Evolutionary conservation across 2,113 vertebrate species (phyloP).

Genomic region (Ceyx cyanopectus): DNA sequence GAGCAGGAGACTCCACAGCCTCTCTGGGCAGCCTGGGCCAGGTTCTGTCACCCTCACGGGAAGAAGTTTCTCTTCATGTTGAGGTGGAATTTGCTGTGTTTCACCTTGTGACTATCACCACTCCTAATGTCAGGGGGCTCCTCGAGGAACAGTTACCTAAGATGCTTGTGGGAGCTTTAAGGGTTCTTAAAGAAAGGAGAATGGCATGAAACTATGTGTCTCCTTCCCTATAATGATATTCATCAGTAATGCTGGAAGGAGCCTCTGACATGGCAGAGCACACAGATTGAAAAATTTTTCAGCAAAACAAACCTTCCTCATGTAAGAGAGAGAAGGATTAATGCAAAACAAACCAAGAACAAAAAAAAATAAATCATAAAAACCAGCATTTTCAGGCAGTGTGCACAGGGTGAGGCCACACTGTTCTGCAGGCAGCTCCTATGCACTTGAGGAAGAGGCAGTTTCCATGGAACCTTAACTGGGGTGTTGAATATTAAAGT

Average conservation of each 20-base stretch:
- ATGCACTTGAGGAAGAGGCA: background rate
- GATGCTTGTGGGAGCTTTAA: background rate
- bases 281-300: background rate
- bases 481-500: background rate
- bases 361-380: background rate
- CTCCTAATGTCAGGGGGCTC: no score
- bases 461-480: background rate
- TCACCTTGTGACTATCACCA: no score
- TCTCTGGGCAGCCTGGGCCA: no score
- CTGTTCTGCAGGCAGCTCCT: background rate
- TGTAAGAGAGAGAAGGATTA: background rate
- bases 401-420: accelerated
- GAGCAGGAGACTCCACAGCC: no score
- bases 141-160: background rate
- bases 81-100: no score
- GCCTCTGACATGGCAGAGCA: background rate
- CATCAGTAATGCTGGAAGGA: background rate
- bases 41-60: no score
- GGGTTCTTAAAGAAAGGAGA: background rate
- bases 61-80: no score
- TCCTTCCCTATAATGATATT: background rate
- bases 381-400: background rate
- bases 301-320: background rate
- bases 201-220: background rate
- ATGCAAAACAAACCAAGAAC: background rate